Evolutionary conservation across 2,888 invertebrate genomes (phyloP).

Genomic region (Acanthopleura granulata): DNA sequence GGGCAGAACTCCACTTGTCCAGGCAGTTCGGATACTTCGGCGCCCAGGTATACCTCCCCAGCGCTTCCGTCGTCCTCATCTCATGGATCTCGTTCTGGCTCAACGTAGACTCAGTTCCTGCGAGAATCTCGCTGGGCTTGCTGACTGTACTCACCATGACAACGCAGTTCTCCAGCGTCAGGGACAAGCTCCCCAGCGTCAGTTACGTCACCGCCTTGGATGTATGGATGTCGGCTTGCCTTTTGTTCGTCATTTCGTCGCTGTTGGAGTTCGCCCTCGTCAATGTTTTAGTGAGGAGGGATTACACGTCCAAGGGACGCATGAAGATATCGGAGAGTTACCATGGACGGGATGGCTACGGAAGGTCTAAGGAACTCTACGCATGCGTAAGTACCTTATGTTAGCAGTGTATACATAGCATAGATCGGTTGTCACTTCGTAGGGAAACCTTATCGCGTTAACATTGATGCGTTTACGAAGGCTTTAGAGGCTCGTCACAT

Average conservation of each 20-base stretch:
- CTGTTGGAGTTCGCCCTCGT: conserved; percentile 14
- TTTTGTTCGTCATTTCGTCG: conserved; percentile 11
- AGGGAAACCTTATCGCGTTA: too few relatives aligned
- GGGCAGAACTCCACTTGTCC: conserved; percentile 12
- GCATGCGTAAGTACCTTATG: not conserved
- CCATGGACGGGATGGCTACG: not conserved
- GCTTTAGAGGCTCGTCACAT: too few relatives aligned
- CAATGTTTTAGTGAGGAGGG: not conserved
- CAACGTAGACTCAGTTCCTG: conserved; percentile 15
- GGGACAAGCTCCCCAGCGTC: conserved; percentile 19
- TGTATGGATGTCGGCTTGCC: conserved; percentile 15
- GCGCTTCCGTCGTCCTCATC: conserved; percentile 1
- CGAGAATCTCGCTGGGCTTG: conserved; percentile 22
- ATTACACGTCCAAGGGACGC: not conserved
- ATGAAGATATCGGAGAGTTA: not conserved
- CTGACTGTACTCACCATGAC: conserved; percentile 27
- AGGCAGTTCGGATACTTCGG: conserved; percentile 16
- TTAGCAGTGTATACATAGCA: too few relatives aligned
- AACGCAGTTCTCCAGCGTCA: conserved; percentile 18
- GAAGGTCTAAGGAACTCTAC: not conserved
- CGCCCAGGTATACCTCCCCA: conserved; percentile 12
- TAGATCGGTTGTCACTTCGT: too few relatives aligned
- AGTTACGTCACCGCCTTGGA: conserved; percentile 8
- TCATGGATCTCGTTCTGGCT: conserved; percentile 20
- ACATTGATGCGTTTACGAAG: too few relatives aligned